phyloP scores from a whole-genome alignment of 2,888 invertebrate species.

The Zygothrica quintamaculata region DNA sequence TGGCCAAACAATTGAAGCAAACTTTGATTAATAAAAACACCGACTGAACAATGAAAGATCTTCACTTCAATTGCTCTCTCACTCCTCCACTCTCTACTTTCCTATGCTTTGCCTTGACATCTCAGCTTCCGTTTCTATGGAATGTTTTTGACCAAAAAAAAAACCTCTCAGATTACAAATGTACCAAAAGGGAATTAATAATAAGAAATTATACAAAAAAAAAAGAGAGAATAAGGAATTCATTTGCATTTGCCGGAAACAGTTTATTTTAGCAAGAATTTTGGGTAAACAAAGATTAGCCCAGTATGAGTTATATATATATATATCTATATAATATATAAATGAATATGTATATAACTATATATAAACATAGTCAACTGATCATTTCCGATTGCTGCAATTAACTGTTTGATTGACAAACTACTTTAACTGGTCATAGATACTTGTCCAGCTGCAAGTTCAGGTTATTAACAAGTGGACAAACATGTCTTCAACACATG shows the following conservation, averaged over 20 bases:
- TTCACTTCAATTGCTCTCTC: background rate
- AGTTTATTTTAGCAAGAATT: constrained; percentile 41
- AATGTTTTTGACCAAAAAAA: constrained; percentile 35
- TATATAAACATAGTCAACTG: background rate
- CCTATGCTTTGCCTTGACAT: constrained; percentile 24
- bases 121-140: constrained; percentile 66
- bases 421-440: constrained; percentile 55
- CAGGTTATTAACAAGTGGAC: constrained; percentile 58
- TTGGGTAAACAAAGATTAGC: constrained; percentile 1
- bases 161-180: constrained; percentile 72
- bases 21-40: constrained; percentile 81
- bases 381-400: constrained; percentile 18
- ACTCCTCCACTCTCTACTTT: constrained; percentile 5
- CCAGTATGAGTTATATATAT: no score
- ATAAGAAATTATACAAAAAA: constrained; percentile 7
- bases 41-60: constrained; percentile 66
- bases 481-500: constrained; percentile 50
- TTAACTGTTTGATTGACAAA: constrained; percentile 56
- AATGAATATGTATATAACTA: no score
- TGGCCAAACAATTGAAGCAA: constrained; percentile 56
- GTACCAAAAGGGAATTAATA: background rate
- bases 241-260: constrained; percentile 62
- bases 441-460: constrained; percentile 33
- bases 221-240: constrained; percentile 2
- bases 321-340: no score